Conservation (phyloP, 2,113 vertebrate genomes). For the Odobenus rosmarus region DNA sequence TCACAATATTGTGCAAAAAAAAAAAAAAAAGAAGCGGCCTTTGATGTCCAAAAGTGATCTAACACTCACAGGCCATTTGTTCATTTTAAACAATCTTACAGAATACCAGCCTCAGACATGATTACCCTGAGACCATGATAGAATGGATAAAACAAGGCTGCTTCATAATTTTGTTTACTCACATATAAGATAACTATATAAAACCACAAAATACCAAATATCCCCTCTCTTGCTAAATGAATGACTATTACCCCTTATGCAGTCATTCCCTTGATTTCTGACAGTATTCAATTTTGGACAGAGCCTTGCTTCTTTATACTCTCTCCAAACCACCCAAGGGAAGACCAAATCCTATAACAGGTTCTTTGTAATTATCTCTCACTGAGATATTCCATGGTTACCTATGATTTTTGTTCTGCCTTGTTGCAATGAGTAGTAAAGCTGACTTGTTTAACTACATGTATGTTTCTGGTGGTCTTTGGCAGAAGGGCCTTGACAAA, state of each 20-base stretch:
- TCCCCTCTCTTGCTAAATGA: neutral
- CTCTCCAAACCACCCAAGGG: neutral
- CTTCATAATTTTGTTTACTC: neutral
- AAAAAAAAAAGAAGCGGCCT: too few relatives aligned
- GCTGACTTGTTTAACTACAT: neutral
- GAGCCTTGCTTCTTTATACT: neutral
- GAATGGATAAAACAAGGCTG: neutral
- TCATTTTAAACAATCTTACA: neutral
- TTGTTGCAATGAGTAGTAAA: neutral
- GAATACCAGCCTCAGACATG: neutral
- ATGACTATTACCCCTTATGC: neutral
- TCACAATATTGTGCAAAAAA: neutral
- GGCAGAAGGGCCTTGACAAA: neutral
- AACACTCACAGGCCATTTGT: neutral
- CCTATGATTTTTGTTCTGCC: neutral
- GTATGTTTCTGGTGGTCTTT: neutral
- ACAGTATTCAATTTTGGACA: neutral
- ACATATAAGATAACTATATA: neutral
- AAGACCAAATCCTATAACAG: neutral
- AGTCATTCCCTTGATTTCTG: neutral
- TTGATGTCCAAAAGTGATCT: neutral
- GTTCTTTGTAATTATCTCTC: neutral
- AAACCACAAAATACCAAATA: neutral
- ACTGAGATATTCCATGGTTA: neutral
- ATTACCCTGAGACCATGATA: neutral